Evolutionary conservation across 2,888 invertebrate species (phyloP).

Genomic region (Cancer borealis): DNA sequence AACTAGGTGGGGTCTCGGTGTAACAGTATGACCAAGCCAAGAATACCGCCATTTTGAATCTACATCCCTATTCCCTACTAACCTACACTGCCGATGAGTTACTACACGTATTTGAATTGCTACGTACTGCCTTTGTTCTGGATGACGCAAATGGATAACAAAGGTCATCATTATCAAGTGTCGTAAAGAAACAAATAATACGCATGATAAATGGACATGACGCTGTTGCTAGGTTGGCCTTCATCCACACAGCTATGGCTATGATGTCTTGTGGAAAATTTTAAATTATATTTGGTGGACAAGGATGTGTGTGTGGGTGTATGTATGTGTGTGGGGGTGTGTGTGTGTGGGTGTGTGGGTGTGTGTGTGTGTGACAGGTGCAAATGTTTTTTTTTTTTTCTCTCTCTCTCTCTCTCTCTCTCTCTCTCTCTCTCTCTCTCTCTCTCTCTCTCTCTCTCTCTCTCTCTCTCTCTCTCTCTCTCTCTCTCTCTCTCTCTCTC

Average conservation of each 20-base stretch:
- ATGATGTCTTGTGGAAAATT: not conserved
- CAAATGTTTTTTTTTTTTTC: not conserved
- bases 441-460: not conserved
- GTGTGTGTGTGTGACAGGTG: not conserved
- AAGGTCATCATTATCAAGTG: not conserved
- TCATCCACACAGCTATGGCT: not conserved
- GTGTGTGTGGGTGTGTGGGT: not conserved
- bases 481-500: not conserved
- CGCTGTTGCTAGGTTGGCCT: conserved; percentile 22
- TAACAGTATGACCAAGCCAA: not conserved
- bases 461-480: not conserved
- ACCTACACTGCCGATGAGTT: not conserved
- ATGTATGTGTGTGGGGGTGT: conserved; percentile 34
- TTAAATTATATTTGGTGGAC: not conserved
- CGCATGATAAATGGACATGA: not conserved
- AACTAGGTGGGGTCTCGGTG: not conserved
- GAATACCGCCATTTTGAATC: not conserved
- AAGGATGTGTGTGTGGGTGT: not conserved
- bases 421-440: not conserved
- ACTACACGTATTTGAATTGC: too few relatives aligned
- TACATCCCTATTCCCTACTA: not conserved
- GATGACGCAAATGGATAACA: not conserved
- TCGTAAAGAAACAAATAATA: not conserved
- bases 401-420: not conserved
- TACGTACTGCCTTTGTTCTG: too few relatives aligned